These are phyloP conservation scores for Daphoenositta chrysoptera DNA, from an alignment of 2,113 vertebrate species.

Conservation along the genomic window DNA sequence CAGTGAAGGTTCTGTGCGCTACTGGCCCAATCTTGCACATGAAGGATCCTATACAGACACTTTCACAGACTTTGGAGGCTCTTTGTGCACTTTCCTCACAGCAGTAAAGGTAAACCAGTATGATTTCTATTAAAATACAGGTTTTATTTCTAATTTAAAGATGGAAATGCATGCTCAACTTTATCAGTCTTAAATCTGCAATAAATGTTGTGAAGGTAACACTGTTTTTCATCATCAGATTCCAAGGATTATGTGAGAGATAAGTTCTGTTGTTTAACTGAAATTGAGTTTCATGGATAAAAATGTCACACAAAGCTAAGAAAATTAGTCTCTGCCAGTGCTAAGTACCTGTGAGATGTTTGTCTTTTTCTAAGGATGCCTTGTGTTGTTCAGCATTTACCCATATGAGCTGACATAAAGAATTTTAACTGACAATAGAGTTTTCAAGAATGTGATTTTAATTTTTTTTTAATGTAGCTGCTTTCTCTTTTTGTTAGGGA, in stretches of 20 bases:
- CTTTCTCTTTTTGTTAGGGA: conserved; percentile 71
- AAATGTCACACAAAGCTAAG: neutral
- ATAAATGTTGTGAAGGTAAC: neutral
- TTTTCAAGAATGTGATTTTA: neutral
- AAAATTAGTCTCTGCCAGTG: neutral
- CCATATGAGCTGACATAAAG: neutral
- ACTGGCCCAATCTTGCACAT: conserved; percentile 86
- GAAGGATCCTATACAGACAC: conserved; percentile 84
- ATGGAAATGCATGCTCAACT: neutral
- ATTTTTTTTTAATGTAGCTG: neutral
- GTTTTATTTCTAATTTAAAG: neutral
- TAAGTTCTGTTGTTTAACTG: neutral
- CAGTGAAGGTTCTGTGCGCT: conserved; percentile 82
- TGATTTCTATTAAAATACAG: neutral
- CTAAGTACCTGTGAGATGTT: neutral
- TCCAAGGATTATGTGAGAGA: neutral
- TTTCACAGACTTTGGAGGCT: conserved; percentile 77
- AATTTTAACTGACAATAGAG: neutral
- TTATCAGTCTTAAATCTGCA: neutral
- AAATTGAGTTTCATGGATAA: neutral
- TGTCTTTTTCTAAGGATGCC: neutral
- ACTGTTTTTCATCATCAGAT: neutral
- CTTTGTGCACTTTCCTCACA: conserved; percentile 82
- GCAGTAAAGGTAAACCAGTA: conserved; percentile 79
- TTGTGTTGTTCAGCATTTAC: neutral